phyloP scores from a whole-genome alignment of 2,113 vertebrate genomes.

The Forbesichthys papilliferus region DNA sequence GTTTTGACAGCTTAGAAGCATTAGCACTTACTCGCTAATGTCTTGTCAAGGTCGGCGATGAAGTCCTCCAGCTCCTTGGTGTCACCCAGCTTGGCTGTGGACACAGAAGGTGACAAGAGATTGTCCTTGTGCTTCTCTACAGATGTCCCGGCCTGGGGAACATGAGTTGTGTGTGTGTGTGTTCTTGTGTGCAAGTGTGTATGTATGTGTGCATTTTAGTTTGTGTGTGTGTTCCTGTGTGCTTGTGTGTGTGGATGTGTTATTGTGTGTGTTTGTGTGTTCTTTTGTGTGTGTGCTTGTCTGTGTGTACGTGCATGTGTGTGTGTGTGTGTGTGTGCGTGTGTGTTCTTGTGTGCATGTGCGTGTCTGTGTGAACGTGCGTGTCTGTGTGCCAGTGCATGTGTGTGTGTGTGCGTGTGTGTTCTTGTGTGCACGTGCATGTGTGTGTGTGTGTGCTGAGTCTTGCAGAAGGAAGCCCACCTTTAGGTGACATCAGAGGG shows the following conservation, averaged over 20 bases:
- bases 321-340: background rate
- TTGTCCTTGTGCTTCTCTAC: background rate
- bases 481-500: conserved; percentile 82
- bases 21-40: conserved; percentile 89
- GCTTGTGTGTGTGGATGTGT: no score
- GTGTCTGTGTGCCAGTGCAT: background rate
- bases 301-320: background rate
- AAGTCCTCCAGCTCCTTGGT: conserved; percentile 98
- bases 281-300: no score
- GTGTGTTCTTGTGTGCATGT: background rate
- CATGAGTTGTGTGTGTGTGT: no score
- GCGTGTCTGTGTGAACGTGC: background rate
- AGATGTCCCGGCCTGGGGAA: background rate
- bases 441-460: background rate
- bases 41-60: conserved; percentile 95
- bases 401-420: background rate
- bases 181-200: no score
- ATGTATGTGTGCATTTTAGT: no score
- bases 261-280: background rate
- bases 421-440: background rate
- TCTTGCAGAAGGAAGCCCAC: conserved; percentile 60
- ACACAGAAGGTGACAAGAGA: conserved; percentile 8
- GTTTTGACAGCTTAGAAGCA: conserved; percentile 20
- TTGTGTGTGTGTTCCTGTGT: no score
- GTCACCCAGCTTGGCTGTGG: conserved; percentile 93